Evolutionary conservation across 2,113 vertebrate genomes (phyloP).

Genomic region (Telmatochromis sp.): DNA sequence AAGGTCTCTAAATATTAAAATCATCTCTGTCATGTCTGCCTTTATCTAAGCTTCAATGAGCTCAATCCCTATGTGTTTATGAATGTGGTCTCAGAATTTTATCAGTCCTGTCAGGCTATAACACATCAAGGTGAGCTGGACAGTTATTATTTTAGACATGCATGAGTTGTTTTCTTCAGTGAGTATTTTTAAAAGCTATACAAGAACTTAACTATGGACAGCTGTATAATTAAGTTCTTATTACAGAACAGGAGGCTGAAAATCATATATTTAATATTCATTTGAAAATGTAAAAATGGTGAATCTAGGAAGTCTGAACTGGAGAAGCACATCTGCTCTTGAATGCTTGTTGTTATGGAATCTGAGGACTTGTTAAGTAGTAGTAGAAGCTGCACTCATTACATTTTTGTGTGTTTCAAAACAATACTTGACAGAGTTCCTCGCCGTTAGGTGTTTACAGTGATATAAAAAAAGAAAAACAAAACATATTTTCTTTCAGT

Average conservation of each 20-base stretch:
- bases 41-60: neutral
- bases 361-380: neutral
- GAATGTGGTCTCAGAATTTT: neutral
- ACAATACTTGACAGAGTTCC: neutral
- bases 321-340: neutral
- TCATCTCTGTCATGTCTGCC: neutral
- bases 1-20: neutral
- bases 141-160: neutral
- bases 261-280: neutral
- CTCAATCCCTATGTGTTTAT: neutral
- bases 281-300: neutral
- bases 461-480: neutral
- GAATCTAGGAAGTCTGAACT: neutral
- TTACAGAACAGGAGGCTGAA: neutral
- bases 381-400: neutral
- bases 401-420: neutral
- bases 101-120: neutral
- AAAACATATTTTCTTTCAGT: neutral
- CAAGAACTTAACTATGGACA: neutral
- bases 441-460: neutral
- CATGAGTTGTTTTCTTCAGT: neutral
- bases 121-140: neutral
- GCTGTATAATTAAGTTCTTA: neutral
- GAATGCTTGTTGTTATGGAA: neutral
- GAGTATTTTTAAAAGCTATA: neutral